These are phyloP conservation scores for Brachyhypopomus gauderio DNA, from an alignment of 2,113 vertebrate genomes.

Conservation along the genomic window DNA sequence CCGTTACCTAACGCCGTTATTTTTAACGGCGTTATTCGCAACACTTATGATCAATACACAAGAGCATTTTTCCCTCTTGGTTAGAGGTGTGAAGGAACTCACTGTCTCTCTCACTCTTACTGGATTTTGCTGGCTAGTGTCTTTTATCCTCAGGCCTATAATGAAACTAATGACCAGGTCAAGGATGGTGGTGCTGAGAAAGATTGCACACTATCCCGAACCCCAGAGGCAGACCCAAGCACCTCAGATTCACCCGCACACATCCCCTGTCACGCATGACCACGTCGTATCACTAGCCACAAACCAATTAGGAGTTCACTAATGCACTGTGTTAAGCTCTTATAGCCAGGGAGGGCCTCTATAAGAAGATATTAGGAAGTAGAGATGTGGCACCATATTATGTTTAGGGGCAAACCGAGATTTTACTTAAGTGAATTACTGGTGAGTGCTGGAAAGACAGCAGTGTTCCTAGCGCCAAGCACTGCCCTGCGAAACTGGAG, in stretches of 20 bases:
- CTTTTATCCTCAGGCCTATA: not conserved
- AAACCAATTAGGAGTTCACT: constrained; percentile 13
- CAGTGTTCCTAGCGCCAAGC: constrained; percentile 42
- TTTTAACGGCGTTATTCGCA: no score
- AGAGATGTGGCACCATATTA: not conserved
- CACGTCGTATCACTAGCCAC: constrained; percentile 1
- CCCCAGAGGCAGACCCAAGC: not conserved
- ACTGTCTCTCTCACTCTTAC: no score
- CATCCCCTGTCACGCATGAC: not conserved
- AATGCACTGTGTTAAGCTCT: constrained; percentile 16
- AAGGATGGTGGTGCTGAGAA: not conserved
- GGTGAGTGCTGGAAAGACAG: constrained; percentile 3
- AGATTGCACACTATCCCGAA: not conserved
- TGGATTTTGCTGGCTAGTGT: not conserved
- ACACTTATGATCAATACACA: no score
- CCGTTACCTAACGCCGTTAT: no score
- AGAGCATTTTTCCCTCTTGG: not conserved
- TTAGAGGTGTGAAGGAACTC: not conserved
- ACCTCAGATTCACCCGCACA: constrained; percentile 14
- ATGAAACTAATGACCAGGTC: constrained; percentile 18
- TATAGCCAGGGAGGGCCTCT: not conserved
- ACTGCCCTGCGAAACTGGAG: constrained; percentile 38
- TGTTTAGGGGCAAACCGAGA: constrained; percentile 23
- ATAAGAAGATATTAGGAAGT: not conserved
- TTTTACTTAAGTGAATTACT: constrained; percentile 39